Percentiles rank a stretch among this genome's conserved stretches.
Evolutionary conservation across 2,113 vertebrate genomes (phyloP).

Genomic region (Phyllostomus discolor): DNA sequence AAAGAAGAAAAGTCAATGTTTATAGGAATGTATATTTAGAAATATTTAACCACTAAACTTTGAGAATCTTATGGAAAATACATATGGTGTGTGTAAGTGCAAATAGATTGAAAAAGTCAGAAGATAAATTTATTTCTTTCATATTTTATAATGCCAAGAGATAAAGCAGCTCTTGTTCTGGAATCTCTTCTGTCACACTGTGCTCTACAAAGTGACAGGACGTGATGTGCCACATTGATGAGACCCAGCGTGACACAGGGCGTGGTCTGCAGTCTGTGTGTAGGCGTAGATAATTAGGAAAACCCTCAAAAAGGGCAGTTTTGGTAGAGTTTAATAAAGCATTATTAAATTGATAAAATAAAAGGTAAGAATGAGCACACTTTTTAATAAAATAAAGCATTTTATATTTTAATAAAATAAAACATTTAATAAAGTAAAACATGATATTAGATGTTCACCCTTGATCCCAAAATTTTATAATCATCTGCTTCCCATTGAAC

Average conservation of each 20-base stretch:
- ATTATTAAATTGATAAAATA: neutral
- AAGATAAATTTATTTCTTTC: conserved; percentile 68
- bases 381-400: conserved; percentile 37
- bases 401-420: conserved; percentile 31
- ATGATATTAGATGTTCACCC: neutral
- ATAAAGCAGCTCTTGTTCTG: conserved; percentile 54
- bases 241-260: conserved; percentile 50
- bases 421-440: neutral
- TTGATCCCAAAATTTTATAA: neutral
- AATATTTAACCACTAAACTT: conserved; percentile 50
- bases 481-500: conserved; percentile 44
- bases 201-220: conserved; percentile 70
- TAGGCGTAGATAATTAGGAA: neutral
- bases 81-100: neutral
- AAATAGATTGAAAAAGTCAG: conserved; percentile 30
- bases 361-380: neutral
- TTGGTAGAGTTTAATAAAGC: conserved; percentile 27
- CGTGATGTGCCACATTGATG: conserved; percentile 64
- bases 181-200: conserved; percentile 67
- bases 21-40: neutral
- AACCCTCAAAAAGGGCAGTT: neutral
- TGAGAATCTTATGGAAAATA: conserved; percentile 21
- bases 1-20: neutral
- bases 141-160: conserved; percentile 59
- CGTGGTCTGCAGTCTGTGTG: conserved; percentile 44